These are phyloP conservation scores for Turritopsis dohrnii DNA, from an alignment of 30 jellyfish, hydroid and myxozoan genomes.

Conservation along the genomic window DNA sequence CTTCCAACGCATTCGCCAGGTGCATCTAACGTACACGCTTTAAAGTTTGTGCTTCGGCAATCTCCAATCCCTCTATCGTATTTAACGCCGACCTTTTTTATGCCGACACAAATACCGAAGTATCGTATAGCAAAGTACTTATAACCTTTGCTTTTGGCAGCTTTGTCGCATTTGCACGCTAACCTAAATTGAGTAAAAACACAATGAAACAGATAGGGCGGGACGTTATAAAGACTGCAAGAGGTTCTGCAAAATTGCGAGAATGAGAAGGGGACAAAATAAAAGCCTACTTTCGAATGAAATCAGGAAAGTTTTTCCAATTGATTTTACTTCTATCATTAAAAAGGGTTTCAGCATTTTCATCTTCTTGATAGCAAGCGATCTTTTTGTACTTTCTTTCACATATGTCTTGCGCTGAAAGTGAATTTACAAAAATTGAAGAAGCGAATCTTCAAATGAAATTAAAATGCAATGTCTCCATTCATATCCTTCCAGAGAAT, in stretches of 20 bases:
- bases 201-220: too few relatives aligned
- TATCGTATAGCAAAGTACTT: slow-evolving; percentile 4
- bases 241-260: not conserved
- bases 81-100: not conserved
- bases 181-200: not conserved
- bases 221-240: too few relatives aligned
- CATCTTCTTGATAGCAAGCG: not conserved
- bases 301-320: not conserved
- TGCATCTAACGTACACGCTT: not conserved
- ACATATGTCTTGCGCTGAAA: not conserved
- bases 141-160: slow-evolving; percentile 8
- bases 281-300: not conserved
- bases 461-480: too few relatives aligned
- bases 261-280: not conserved
- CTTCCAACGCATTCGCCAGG: slow-evolving; percentile 16
- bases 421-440: too few relatives aligned
- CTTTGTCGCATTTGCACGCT: slow-evolving; percentile 12
- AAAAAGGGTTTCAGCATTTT: not conserved
- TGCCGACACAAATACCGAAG: slow-evolving; percentile 6
- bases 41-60: not conserved
- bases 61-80: not conserved
- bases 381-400: slow-evolving; percentile 3
- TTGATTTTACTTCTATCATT: not conserved
- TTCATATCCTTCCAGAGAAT: too few relatives aligned
- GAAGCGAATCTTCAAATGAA: too few relatives aligned